phyloP scores from a whole-genome alignment of 2,113 vertebrate genomes.

The Caloenas nicobarica region DNA sequence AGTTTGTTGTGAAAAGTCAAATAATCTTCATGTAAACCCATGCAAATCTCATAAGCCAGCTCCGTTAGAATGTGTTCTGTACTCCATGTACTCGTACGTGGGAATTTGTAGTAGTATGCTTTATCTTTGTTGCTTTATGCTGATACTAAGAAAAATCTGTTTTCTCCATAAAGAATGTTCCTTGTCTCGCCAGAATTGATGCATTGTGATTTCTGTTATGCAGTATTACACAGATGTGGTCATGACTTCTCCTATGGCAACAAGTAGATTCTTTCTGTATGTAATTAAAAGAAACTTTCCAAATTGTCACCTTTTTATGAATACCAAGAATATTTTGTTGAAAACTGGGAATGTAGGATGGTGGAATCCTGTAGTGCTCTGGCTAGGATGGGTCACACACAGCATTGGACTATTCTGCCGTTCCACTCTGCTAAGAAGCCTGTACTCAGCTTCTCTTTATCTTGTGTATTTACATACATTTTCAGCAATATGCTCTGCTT shows the following conservation, averaged over 20 bases:
- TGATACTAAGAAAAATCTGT: not conserved
- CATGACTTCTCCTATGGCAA: not conserved
- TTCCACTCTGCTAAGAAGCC: not conserved
- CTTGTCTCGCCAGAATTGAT: not conserved
- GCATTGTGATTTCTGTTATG: not conserved
- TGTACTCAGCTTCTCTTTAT: not conserved
- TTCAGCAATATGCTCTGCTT: not conserved
- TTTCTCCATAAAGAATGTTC: not conserved
- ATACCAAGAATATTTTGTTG: not conserved
- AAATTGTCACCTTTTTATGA: not conserved
- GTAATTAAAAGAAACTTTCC: not conserved
- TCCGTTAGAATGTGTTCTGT: not conserved
- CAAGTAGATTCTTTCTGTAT: not conserved
- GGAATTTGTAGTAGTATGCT: not conserved
- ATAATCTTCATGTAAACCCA: not conserved
- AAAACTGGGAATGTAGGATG: not conserved
- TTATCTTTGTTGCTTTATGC: not conserved
- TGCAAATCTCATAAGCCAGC: slow-evolving; percentile 8
- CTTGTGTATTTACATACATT: not conserved
- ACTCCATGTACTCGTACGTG: not conserved
- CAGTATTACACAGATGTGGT: not conserved
- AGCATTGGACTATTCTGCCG: not conserved
- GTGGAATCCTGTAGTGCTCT: not conserved
- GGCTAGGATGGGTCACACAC: not conserved
- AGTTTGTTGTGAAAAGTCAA: not conserved